Evolutionary conservation across 2,888 invertebrate genomes (phyloP).

Genomic region (Erebia epiphron): DNA sequence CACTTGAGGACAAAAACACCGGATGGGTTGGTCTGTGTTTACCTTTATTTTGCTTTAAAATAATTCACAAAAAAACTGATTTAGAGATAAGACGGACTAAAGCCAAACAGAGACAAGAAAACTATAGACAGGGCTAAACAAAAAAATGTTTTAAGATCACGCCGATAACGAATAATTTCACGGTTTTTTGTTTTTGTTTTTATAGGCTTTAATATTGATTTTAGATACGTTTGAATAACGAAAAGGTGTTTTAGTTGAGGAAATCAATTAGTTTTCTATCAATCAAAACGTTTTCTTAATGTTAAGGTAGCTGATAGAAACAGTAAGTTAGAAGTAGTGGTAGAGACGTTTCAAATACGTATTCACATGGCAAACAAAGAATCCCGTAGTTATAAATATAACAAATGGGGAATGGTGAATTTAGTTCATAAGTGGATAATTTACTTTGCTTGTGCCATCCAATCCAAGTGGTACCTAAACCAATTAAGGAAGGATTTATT

Average conservation of each 20-base stretch:
- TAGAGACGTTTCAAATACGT: too few relatives aligned
- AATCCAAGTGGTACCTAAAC: too few relatives aligned
- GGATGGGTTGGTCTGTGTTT: constrained; percentile 60
- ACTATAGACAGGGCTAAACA: constrained; percentile 29
- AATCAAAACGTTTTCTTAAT: background rate
- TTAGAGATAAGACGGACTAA: constrained; percentile 54
- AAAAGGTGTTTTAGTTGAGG: constrained; percentile 3
- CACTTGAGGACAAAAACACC: constrained; percentile 16
- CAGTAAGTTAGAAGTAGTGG: too few relatives aligned
- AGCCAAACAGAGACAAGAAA: constrained; percentile 28
- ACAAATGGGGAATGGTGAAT: too few relatives aligned
- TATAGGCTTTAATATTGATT: constrained; percentile 10
- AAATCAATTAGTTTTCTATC: background rate
- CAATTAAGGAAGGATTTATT: too few relatives aligned
- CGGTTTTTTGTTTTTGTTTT: constrained; percentile 12
- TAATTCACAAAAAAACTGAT: constrained; percentile 61
- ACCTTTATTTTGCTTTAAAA: constrained; percentile 65
- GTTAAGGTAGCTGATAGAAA: background rate
- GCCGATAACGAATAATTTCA: constrained; percentile 23
- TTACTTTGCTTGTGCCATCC: too few relatives aligned
- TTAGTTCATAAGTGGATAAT: too few relatives aligned
- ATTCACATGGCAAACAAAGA: too few relatives aligned
- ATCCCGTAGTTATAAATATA: too few relatives aligned
- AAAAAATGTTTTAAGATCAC: constrained; percentile 24
- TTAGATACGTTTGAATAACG: background rate